Percentiles rank a stretch among this genome's conserved stretches.
Evolutionary conservation across 2,797 vertebrate species (phyloP).

Genomic region (Rhinella marina): DNA sequence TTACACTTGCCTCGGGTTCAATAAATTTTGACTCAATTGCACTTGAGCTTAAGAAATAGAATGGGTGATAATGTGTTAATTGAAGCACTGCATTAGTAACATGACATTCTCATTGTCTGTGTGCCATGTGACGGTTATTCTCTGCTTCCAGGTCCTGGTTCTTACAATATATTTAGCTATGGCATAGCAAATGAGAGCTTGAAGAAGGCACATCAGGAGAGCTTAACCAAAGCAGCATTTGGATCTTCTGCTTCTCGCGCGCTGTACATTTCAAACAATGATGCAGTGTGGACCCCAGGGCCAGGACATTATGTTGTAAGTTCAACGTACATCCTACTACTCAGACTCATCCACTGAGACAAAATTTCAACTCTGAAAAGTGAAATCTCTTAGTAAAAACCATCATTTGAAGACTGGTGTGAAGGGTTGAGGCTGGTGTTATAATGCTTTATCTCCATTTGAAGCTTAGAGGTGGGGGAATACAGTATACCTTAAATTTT

Average conservation of each 20-base stretch:
- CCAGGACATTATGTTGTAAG: slow-evolving; percentile 77
- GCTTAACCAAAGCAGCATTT: slow-evolving; percentile 68
- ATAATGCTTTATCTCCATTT: too few species aligned
- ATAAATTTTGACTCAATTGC: not conserved
- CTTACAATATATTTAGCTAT: slow-evolving; percentile 66
- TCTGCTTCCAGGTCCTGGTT: slow-evolving; percentile 70
- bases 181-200: slow-evolving; percentile 41
- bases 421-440: too few species aligned
- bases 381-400: too few species aligned
- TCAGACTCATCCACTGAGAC: not conserved
- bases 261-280: slow-evolving; percentile 66
- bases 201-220: slow-evolving; percentile 27
- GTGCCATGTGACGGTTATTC: not conserved
- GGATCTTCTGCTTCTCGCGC: slow-evolving; percentile 70
- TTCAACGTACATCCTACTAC: not conserved
- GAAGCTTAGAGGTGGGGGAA: too few species aligned
- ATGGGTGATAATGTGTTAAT: not conserved
- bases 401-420: too few species aligned
- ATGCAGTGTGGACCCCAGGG: slow-evolving; percentile 67
- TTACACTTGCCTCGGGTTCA: not conserved
- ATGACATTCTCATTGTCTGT: not conserved
- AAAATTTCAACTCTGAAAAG: not conserved
- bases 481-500: too few species aligned
- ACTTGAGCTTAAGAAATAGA: not conserved
- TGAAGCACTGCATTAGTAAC: not conserved